Conservation (phyloP, 2,797 vertebrate species). For the Protosalanx chinensis region DNA sequence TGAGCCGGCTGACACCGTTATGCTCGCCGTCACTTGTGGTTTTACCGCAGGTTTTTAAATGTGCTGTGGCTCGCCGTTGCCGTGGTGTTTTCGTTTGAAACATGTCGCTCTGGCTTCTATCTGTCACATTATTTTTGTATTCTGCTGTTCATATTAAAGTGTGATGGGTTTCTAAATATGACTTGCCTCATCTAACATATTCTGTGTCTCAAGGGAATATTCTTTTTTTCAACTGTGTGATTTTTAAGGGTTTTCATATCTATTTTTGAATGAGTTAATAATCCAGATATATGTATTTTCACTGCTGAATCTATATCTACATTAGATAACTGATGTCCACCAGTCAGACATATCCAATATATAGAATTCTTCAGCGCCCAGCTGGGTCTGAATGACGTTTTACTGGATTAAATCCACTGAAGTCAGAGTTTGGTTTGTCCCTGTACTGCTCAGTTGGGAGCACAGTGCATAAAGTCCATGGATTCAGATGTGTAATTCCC, state of each 20-base stretch:
- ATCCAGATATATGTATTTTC: too few relatives aligned
- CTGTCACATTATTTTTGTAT: slow-evolving; percentile 49
- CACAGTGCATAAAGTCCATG: too few relatives aligned
- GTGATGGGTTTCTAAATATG: slow-evolving; percentile 36
- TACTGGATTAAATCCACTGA: too few relatives aligned
- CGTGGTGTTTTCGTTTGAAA: slow-evolving; percentile 5
- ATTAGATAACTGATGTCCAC: too few relatives aligned
- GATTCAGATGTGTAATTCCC: too few relatives aligned
- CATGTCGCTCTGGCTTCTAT: slow-evolving; percentile 26
- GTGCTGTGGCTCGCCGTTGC: neutral
- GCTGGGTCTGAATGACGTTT: too few relatives aligned
- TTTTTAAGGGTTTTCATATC: neutral
- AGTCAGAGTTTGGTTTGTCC: too few relatives aligned
- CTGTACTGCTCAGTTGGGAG: too few relatives aligned
- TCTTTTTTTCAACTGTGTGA: neutral
- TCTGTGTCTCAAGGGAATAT: neutral
- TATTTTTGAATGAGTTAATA: too few relatives aligned
- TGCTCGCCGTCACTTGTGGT: neutral
- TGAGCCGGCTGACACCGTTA: neutral
- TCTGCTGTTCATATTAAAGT: slow-evolving; percentile 44
- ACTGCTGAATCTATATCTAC: too few relatives aligned
- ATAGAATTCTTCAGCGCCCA: too few relatives aligned
- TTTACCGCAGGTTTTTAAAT: neutral
- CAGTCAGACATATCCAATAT: too few relatives aligned
- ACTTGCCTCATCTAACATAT: slow-evolving; percentile 9